Evolutionary conservation across 2,888 invertebrate genomes (phyloP), one percentile per base, ranked within the genome.

Genomic region (Drosophila vallismaia): DNA sequence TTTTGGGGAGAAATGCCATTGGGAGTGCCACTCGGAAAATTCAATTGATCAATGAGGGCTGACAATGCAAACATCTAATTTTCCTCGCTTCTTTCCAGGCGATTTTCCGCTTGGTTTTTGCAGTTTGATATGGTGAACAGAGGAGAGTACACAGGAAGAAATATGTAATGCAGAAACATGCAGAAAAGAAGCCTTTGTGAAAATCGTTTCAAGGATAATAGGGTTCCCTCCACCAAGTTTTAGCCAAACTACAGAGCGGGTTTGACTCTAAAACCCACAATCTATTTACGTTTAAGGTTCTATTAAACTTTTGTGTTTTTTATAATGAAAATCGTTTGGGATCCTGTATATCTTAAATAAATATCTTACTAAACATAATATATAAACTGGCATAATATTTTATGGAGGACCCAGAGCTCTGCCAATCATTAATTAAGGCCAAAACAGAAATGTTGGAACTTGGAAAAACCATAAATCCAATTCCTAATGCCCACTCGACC

Each of bases 31-130:
- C 29, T 51, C 62, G 63, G 44, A 45, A 52, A 63, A 63, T 63
- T 64, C 46, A 63, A 63, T 63, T 63, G 64, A 64, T 63, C 53
- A 64, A 33, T 45, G 44, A 59, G 36, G 38, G 31, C 64, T 53
- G 64, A 64, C 63, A 64, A 53, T 19, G 53, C 63, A 63, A 64
- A 52, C 64, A 46, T 46, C 64, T 45, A 59, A 50, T 50, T 45
- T 44, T 57, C 31, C 36, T 36, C 36, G 36, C 36, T 36, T n/a
- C 36, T 36, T 36, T n/a, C 5, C 36, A 36, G 36, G 1, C 3
- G 40, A 42, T 42, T 42, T 42, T 14, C 14, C 19, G 40, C 36
- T 4, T n/a, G 36, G 36, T n/a, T 36, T 36, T 36, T 36, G 36
- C 36, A 2, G 5, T 36, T 36, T 36, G 2, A 36, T 12, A 36